These are phyloP conservation scores for Zosterops japonicus DNA, from an alignment of 2,113 vertebrate genomes.

Conservation along the genomic window DNA sequence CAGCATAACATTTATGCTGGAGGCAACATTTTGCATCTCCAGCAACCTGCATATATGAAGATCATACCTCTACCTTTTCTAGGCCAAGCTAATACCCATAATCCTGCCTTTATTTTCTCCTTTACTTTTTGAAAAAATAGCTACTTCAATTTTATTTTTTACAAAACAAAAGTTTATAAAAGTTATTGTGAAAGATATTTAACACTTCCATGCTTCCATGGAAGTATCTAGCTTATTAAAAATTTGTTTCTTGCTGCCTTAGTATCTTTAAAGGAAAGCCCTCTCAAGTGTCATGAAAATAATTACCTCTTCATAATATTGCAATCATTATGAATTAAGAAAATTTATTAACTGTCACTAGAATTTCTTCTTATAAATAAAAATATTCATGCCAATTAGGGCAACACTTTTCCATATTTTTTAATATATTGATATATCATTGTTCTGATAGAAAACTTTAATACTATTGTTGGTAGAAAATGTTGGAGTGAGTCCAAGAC, in stretches of 20 bases:
- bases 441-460: background rate
- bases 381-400: background rate
- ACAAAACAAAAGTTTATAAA: background rate
- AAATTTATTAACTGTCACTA: background rate
- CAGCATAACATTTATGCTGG: background rate
- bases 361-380: background rate
- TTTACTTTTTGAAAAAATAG: background rate
- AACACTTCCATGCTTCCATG: background rate
- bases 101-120: background rate
- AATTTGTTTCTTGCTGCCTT: background rate
- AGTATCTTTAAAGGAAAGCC: background rate
- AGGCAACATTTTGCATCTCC: background rate
- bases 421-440: background rate
- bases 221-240: background rate
- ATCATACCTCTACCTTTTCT: background rate
- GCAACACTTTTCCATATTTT: background rate
- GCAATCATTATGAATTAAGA: background rate
- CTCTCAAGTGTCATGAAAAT: background rate
- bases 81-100: background rate
- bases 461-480: background rate
- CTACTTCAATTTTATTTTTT: background rate
- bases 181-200: background rate
- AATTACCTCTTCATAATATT: background rate
- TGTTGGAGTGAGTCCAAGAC: background rate
- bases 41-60: background rate